Evolutionary conservation across 2,113 vertebrate species (phyloP), one percentile per base, ranked within the genome.

Genomic region (Onychostoma macrolepis): DNA sequence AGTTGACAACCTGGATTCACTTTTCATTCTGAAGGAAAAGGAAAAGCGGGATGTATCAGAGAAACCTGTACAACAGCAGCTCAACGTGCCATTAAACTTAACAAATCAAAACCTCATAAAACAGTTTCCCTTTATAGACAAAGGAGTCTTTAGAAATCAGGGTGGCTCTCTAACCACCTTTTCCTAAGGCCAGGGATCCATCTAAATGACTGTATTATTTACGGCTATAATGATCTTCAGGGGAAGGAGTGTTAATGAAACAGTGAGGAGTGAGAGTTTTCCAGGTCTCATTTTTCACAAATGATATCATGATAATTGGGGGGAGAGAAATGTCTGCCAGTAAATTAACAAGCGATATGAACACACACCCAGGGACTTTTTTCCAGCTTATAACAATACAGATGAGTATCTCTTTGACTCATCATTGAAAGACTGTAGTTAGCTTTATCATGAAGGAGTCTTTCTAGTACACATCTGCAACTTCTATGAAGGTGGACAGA

Each of bases 191-290:
- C 78, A 86, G 48, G 36, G 74, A 63, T 50, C 19, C 24, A 19
- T 81, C 69, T 50, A 71, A 41, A 83, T 78, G 81, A 43, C 58
- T 65, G 65, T 72, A 85, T 33, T 77, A 81, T 56, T 84, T 71
- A 67, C 11, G 10, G 80, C 65, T 76, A n/a, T 82, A 83, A 69
- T 56, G 56, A 69, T 65, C 43, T 75, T 26, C 41, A 85, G 7
- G 41, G 12, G 56, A 36, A 83, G 43, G 61, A 84, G 67, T 33
- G 67, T 67, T 84, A 76, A 83, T 88, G 72, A 87, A 87, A 87
- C 77, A 36, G 53, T 50, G 76, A 87, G 53, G 48, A 87, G 17
- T 82, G 79, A 78, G 56, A 88, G 50, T 74, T 63, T 63, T 83
- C 71, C 26, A 71, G 80, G 5, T 72, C 28, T 82, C 38, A 76